Conservation (phyloP, 2,797 vertebrate genomes). For the Rousettus madagascariensis region DNA sequence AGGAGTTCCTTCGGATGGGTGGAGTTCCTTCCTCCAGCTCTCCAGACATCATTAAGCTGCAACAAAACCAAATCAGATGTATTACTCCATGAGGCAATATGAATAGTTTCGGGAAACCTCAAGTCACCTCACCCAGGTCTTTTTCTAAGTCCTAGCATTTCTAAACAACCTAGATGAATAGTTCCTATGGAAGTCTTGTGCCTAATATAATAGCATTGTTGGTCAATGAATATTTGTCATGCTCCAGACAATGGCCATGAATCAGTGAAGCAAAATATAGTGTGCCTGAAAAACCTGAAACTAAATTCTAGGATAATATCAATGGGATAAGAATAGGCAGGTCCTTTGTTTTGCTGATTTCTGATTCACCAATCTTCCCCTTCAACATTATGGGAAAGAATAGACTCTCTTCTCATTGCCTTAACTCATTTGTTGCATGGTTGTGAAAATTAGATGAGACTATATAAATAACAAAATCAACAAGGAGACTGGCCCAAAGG, state of each 20-base stretch:
- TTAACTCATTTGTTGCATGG: neutral
- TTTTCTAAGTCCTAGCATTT: conserved; percentile 15
- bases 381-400: neutral
- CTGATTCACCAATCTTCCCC: neutral
- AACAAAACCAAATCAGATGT: neutral
- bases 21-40: neutral
- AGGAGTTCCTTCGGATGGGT: neutral
- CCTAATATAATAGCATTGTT: neutral
- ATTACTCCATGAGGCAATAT: neutral
- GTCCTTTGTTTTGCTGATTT: neutral
- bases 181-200: neutral
- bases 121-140: neutral
- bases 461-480: neutral
- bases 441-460: neutral
- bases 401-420: neutral
- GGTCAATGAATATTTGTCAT: neutral
- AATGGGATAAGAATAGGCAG: neutral
- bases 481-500: neutral
- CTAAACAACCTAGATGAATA: neutral
- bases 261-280: neutral
- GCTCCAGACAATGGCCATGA: neutral
- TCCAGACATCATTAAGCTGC: neutral
- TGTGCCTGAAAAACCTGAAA: conserved; percentile 24
- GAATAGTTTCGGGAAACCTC: neutral
- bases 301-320: neutral